Conservation (phyloP, 2,888 invertebrate genomes). For the Priocnemis perturbator region DNA sequence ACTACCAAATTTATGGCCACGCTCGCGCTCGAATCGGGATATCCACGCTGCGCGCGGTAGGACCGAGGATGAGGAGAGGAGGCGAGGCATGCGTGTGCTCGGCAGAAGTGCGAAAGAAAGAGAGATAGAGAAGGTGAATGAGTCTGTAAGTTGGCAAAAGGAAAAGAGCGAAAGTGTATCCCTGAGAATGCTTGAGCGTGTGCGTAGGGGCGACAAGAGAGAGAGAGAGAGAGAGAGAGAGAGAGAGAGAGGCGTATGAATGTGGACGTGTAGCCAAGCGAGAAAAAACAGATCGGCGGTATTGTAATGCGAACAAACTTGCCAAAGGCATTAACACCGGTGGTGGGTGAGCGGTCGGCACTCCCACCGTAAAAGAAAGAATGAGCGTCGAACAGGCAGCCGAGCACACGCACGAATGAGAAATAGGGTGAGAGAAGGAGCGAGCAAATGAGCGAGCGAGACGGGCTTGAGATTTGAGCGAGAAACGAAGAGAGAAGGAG, state of each 20-base stretch:
- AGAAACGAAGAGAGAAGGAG: slow-evolving; percentile 7
- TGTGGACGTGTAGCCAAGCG: neutral
- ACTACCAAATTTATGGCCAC: slow-evolving; percentile 54
- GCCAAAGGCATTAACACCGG: slow-evolving; percentile 63
- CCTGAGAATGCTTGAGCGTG: slow-evolving; percentile 3
- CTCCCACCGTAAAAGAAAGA: slow-evolving; percentile 47
- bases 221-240: slow-evolving; percentile 3
- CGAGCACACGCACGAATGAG: slow-evolving; percentile 31
- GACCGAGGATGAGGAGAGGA: slow-evolving; percentile 22
- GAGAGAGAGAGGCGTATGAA: neutral
- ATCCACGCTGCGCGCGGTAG: slow-evolving; percentile 39
- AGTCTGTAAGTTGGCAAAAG: neutral
- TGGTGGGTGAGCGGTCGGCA: slow-evolving; percentile 56
- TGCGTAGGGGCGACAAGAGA: neutral
- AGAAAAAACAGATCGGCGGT: slow-evolving; percentile 46
- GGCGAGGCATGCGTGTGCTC: neutral
- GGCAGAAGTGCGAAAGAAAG: neutral
- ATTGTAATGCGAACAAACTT: slow-evolving; percentile 62
- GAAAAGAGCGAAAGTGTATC: slow-evolving; percentile 2
- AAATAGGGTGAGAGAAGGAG: slow-evolving; percentile 26
- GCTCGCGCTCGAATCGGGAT: slow-evolving; percentile 32
- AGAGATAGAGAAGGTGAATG: slow-evolving; percentile 9
- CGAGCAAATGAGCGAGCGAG: slow-evolving; percentile 15
- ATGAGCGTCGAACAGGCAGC: slow-evolving; percentile 26
- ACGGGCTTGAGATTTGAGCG: slow-evolving; percentile 18